Conservation (phyloP, 1,140 invertebrate species). For the Acromyrmex echinatior region DNA sequence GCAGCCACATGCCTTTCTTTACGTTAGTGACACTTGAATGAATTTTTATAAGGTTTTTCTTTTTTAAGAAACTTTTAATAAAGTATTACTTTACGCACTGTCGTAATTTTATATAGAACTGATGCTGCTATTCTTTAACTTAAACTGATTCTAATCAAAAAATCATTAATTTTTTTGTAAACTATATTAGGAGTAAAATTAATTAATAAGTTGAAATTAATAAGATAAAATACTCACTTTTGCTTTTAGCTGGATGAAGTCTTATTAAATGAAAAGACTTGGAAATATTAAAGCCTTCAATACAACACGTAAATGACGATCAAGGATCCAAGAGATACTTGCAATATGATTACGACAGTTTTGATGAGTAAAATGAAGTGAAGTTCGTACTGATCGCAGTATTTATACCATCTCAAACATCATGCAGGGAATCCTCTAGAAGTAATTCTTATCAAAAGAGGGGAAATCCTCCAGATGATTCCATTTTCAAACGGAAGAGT, state of each 20-base stretch:
- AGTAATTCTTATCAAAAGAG: background rate
- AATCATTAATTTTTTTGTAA: background rate
- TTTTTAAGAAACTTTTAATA: constrained; percentile 6
- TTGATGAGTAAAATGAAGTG: background rate
- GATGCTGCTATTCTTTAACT: background rate
- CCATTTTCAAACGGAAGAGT: background rate
- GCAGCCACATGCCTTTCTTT: background rate
- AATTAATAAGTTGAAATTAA: background rate
- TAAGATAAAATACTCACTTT: background rate
- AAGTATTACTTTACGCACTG: constrained; percentile 5
- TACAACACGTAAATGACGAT: background rate
- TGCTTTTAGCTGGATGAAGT: too few relatives aligned
- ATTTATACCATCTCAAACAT: constrained; percentile 7
- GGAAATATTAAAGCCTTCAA: background rate
- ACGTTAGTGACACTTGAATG: background rate
- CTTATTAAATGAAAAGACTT: background rate
- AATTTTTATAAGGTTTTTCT: background rate
- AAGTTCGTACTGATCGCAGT: background rate
- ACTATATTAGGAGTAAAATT: background rate
- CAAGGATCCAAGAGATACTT: background rate
- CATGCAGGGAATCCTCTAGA: background rate
- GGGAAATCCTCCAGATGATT: background rate
- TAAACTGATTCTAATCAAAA: background rate
- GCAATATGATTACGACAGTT: background rate
- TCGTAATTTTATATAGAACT: constrained; percentile 21